Evolutionary conservation across 2,797 vertebrate genomes (phyloP), one percentile per base, ranked within the genome.

Genomic region (Spheniscus humboldti): DNA sequence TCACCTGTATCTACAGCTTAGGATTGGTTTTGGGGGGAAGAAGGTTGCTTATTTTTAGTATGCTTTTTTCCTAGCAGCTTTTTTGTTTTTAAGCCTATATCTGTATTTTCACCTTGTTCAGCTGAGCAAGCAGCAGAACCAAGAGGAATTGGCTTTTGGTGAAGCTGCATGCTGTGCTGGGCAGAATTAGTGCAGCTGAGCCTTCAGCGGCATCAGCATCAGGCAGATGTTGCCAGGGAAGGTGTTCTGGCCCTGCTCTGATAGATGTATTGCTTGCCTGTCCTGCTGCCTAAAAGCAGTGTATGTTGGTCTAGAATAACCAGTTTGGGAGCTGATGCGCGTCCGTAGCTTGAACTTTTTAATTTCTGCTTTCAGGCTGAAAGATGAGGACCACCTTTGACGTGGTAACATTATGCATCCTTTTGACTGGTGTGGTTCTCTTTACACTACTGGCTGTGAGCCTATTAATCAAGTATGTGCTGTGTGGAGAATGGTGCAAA

Each of bases 331-430:
- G 41, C 33, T 75, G 41, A 18, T 62, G 27, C 1, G 0, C 5
- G 5, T 50, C 35, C 1, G 0, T 82, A 55, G 31, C 20, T 57
- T 66, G 24, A 66, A 50, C 10, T 33, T 77, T 57, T 57, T 35
- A 16, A 20, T 72, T 68, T 69, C 43, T 68, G 39, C 28, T 62
- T 67, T n/a, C 18, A 47, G 37, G n/a, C 41, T 56, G 33, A 52
- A 66, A 22, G 43, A 3, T 35, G 28, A 62, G 41, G 47, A 19
- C 37, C 23, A 16, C 15, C 19, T 82, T 60, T 75, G 56, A 35
- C 1, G 0, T 41, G 13, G 50, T 69, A 45, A 18, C 5, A 0
- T 30, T 41, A 10, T 17, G 30, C 13, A 28, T 73, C 60, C 67
- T 57, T 68, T 53, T 0, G 3, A 9, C 6, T 31, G 8, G 6